Evolutionary conservation across 2,888 invertebrate species (phyloP).

Genomic region (Pediacus dermestoides): DNA sequence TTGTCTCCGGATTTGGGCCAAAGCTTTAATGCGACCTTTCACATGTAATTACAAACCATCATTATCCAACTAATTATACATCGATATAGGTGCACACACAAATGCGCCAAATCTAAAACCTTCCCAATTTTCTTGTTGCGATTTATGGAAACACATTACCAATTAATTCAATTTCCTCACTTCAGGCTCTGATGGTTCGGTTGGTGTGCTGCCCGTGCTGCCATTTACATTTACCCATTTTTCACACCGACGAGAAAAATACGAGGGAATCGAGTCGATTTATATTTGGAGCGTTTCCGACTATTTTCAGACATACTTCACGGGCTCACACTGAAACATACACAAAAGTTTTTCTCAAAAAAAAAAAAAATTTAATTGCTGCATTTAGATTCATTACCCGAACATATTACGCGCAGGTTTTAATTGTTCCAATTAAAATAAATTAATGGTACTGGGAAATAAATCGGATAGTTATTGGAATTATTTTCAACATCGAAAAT

Average conservation of each 20-base stretch:
- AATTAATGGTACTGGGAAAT: too few species aligned
- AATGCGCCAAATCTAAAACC: not conserved
- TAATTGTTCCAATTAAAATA: too few species aligned
- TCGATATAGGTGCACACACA: not conserved
- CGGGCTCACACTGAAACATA: too few species aligned
- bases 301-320: conserved; percentile 4
- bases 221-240: conserved; percentile 34
- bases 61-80: conserved; percentile 44
- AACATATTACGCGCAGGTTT: too few species aligned
- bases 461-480: too few species aligned
- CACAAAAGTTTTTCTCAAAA: too few species aligned
- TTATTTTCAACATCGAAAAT: too few species aligned
- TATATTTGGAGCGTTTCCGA: conserved; percentile 11
- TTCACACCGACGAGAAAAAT: conserved; percentile 24
- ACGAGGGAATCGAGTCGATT: conserved; percentile 10
- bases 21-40: conserved; percentile 43
- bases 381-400: too few species aligned
- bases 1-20: conserved; percentile 43
- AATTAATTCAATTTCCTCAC: conserved; percentile 37
- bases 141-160: conserved; percentile 39
- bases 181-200: conserved; percentile 21
- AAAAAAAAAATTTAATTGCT: too few species aligned
- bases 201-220: conserved; percentile 25
- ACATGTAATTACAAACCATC: conserved; percentile 46
- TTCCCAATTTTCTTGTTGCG: conserved; percentile 19